A percentile compares a stretch with the other conserved stretches of the same genome.
Conservation (phyloP, 1,140 invertebrate species). For the Euura lappo region DNA sequence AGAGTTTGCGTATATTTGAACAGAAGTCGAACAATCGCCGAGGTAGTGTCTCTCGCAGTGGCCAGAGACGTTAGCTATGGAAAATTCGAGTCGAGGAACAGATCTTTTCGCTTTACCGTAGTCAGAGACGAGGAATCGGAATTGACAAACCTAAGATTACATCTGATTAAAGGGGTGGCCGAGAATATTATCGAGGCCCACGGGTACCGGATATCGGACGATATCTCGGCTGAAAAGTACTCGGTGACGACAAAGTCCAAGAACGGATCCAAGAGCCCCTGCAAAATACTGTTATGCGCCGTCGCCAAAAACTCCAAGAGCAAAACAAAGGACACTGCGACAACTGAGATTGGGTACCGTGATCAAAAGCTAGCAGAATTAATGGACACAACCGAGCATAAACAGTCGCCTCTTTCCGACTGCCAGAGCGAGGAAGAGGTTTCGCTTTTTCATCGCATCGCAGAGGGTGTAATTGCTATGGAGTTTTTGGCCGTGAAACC, state of each 20-base stretch:
- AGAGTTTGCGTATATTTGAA: conserved; percentile 43
- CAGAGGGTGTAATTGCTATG: conserved; percentile 66
- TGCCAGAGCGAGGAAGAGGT: conserved; percentile 29
- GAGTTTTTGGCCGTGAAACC: conserved; percentile 71
- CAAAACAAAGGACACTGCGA: conserved; percentile 55
- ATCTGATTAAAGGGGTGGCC: conserved; percentile 49
- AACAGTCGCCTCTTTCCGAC: conserved; percentile 44
- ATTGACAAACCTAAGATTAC: conserved; percentile 48
- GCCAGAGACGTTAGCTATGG: conserved; percentile 33
- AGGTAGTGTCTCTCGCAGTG: conserved; percentile 34
- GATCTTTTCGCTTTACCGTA: conserved; percentile 31
- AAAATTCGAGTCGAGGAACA: conserved; percentile 19
- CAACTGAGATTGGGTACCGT: conserved; percentile 52
- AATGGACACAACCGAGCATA: conserved; percentile 52
- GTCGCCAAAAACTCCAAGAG: conserved; percentile 57
- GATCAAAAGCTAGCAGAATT: conserved; percentile 37
- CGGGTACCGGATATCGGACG: conserved; percentile 34
- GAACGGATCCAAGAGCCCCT: conserved; percentile 33
- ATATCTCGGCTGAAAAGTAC: conserved; percentile 37
- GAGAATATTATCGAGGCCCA: conserved; percentile 49
- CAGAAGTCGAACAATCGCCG: conserved; percentile 29
- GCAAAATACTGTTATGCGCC: conserved; percentile 53
- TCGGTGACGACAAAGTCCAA: conserved; percentile 59
- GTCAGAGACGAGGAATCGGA: conserved; percentile 40
- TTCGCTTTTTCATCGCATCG: conserved; percentile 57